Percentiles rank a stretch among this genome's conserved stretches.
Conservation (phyloP, 2,888 invertebrate species). For the Terebella lapidaria region DNA sequence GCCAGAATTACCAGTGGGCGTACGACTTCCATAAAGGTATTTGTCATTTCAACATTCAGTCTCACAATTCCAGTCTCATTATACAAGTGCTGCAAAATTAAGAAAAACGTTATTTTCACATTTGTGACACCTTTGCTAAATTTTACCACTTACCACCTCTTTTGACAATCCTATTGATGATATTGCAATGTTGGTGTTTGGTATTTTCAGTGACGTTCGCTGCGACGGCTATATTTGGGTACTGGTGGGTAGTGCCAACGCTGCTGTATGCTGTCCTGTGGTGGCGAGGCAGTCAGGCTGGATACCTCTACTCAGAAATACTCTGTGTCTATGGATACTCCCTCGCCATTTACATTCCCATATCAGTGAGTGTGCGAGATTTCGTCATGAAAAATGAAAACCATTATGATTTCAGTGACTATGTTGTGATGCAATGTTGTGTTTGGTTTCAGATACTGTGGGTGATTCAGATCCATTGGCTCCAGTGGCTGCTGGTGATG, state of each 20-base stretch:
- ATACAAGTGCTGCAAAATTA: too few relatives aligned
- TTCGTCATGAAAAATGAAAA: too few relatives aligned
- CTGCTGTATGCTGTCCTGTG: constrained; percentile 79
- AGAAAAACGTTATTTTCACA: too few relatives aligned
- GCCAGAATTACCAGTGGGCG: constrained; percentile 70
- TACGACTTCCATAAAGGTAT: constrained; percentile 79
- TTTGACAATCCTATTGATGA: not conserved
- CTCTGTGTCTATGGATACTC: constrained; percentile 95
- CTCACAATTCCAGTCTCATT: too few relatives aligned
- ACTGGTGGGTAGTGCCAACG: constrained; percentile 80
- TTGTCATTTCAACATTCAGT: not conserved
- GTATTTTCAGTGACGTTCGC: constrained; percentile 76
- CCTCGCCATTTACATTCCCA: constrained; percentile 86
- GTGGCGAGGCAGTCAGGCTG: constrained; percentile 63
- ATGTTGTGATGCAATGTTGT: too few relatives aligned
- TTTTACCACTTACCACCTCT: too few relatives aligned
- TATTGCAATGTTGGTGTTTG: not conserved
- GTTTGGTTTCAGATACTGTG: constrained; percentile 77
- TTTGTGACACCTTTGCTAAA: too few relatives aligned
- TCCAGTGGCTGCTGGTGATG: constrained; percentile 83
- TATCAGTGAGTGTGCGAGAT: constrained; percentile 66
- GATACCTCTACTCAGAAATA: constrained; percentile 70
- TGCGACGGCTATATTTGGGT: constrained; percentile 81
- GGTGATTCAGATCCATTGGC: constrained; percentile 71
- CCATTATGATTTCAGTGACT: not conserved